Base-by-base conservation (phyloP, 2,888 invertebrate species). In the Drosophila planitibia region DNA sequence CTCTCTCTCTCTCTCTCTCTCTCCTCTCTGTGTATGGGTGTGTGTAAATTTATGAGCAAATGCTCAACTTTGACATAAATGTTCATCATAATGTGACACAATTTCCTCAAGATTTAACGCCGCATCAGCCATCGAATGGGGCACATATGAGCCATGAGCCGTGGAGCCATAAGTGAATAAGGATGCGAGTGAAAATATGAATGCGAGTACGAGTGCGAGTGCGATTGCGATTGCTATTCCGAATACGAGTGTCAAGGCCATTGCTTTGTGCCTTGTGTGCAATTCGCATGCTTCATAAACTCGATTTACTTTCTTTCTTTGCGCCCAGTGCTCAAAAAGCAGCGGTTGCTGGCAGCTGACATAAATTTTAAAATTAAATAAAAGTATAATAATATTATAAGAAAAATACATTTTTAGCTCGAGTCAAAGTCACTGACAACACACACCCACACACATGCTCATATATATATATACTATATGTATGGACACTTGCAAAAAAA, bases 41-140 rank as follows among this genome's bases (percentile, higher is more conserved):
- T 33, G 25, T 33, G 72, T 69, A 76, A 87, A 86, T 87, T 87
- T 83, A 87, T 87, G 89, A 60, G 83, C 76, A 59, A 79, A 82
- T 79, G 79, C 76, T 86, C 79, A 81, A 76, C 78, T 84, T 77
- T 79, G 81, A 76, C 83, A 89, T 87, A 87, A 89, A 89, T 84
- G 87, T 83, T 83, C 82, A 89, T 89, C 85, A 89, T 89, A 87
- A 87, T 87, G 87, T 87, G 87, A 87, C 87, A 87, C 89, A 87
- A 87, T 87, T 87, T 87, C 82, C 87, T 85, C 76, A 81, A 87
- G 87, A 87, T 87, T 87, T 87, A 87, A 87, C 83, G 81, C 83
- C 70, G 85, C 85, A 85, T 84, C 87, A 65, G 33, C 57, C 78
- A 72, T 54, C 68, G 71, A 69, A 57, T 68, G 63, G 39, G 51